phyloP scores from a whole-genome alignment of 2,113 vertebrate genomes.

The Poecile atricapillus region DNA sequence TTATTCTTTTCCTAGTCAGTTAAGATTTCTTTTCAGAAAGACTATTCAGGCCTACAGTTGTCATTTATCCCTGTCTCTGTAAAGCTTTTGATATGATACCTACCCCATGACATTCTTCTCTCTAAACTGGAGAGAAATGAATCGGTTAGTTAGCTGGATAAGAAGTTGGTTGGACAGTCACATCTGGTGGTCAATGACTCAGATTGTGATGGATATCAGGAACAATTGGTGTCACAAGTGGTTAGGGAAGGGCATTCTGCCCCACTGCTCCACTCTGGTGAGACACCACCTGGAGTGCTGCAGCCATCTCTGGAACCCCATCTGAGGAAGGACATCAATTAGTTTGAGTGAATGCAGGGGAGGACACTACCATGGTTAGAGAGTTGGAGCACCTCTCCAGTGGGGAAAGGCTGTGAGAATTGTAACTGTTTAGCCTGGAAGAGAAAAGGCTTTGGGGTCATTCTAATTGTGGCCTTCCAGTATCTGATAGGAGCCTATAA shows the following conservation, averaged over 20 bases:
- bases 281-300: neutral
- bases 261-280: neutral
- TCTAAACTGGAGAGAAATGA: neutral
- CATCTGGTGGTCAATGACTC: neutral
- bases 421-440: neutral
- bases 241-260: neutral
- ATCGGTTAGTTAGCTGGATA: fast-evolving
- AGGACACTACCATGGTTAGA: fast-evolving
- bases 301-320: neutral
- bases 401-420: neutral
- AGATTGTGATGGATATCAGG: neutral
- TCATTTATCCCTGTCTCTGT: neutral
- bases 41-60: neutral
- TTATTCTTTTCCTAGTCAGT: neutral
- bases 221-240: neutral
- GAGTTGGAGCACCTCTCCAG: neutral
- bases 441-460: neutral
- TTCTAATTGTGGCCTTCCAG: neutral
- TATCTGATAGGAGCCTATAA: neutral
- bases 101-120: neutral
- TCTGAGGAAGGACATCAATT: fast-evolving
- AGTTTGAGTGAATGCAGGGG: neutral
- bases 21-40: neutral
- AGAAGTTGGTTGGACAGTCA: neutral
- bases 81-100: neutral